Conservation (phyloP, 2,888 invertebrate species). For the Electrophaes corylata region DNA sequence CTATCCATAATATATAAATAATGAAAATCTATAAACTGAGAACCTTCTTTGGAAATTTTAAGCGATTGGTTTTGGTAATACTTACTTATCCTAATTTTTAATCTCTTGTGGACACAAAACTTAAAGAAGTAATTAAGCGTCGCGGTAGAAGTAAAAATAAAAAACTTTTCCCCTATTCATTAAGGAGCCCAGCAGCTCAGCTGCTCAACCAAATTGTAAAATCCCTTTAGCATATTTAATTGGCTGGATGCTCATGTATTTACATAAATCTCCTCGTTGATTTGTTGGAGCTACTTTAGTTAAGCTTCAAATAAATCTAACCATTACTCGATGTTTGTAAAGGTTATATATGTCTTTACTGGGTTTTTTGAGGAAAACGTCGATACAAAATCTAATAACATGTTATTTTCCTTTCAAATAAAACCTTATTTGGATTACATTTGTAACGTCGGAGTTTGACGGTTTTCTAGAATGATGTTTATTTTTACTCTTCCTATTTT, state of each 20-base stretch:
- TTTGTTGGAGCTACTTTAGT: constrained; percentile 22
- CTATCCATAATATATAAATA: no score
- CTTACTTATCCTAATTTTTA: not conserved
- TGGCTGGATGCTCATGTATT: constrained; percentile 3
- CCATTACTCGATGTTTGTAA: constrained; percentile 6
- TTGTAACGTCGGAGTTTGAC: not conserved
- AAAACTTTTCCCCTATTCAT: constrained; percentile 16
- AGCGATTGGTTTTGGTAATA: no score
- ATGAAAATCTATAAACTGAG: no score
- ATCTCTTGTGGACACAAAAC: not conserved
- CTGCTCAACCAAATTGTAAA: constrained; percentile 19
- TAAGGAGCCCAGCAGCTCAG: constrained; percentile 10
- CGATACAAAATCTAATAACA: constrained; percentile 6
- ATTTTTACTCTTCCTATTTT: not conserved
- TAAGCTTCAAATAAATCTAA: constrained; percentile 21
- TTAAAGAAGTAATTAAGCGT: constrained; percentile 6
- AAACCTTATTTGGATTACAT: not conserved
- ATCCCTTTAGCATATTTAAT: constrained; percentile 21
- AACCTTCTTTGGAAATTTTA: no score
- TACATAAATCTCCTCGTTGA: constrained; percentile 23
- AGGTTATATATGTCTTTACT: constrained; percentile 13
- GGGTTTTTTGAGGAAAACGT: constrained; percentile 11
- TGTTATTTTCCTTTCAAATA: constrained; percentile 1
- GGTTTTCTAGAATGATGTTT: not conserved
- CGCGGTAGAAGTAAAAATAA: constrained; percentile 6